Conservation (phyloP, 92 coral and sea anemone species). For the Epizoanthus stellaris region DNA sequence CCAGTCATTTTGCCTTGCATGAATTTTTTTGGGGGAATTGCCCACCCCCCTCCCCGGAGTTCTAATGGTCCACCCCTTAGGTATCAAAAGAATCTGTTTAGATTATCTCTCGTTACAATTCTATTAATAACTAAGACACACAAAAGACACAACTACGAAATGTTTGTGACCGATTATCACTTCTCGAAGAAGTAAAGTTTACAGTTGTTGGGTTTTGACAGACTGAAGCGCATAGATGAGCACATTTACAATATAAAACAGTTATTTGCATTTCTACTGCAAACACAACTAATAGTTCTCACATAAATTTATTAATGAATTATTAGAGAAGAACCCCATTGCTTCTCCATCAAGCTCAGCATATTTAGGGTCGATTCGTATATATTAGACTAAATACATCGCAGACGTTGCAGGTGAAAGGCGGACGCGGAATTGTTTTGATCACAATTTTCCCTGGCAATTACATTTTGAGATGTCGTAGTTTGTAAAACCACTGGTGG, state of each 20-base stretch:
- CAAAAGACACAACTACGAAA: too few species aligned
- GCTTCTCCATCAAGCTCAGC: slow-evolving; percentile 10
- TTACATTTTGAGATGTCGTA: neutral
- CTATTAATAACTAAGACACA: too few species aligned
- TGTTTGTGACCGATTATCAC: too few species aligned
- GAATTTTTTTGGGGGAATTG: too few species aligned
- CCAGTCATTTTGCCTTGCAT: too few species aligned
- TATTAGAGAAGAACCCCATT: neutral
- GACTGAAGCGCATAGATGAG: neutral
- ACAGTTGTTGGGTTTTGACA: neutral
- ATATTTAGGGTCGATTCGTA: slow-evolving; percentile 9
- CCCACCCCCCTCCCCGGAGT: too few species aligned
- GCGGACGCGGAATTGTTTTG: neutral
- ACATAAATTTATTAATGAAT: slow-evolving; percentile 4
- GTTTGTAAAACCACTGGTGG: neutral
- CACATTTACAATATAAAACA: neutral
- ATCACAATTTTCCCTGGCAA: neutral
- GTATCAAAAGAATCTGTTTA: too few species aligned
- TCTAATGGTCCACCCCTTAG: too few species aligned
- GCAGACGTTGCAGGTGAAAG: neutral
- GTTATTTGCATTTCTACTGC: slow-evolving; percentile 20
- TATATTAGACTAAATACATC: neutral
- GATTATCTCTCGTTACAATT: too few species aligned
- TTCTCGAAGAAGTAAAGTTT: too few species aligned
- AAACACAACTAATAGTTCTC: slow-evolving; percentile 1